Conservation (phyloP, 2,113 vertebrate species). For the Phycodurus eques region DNA sequence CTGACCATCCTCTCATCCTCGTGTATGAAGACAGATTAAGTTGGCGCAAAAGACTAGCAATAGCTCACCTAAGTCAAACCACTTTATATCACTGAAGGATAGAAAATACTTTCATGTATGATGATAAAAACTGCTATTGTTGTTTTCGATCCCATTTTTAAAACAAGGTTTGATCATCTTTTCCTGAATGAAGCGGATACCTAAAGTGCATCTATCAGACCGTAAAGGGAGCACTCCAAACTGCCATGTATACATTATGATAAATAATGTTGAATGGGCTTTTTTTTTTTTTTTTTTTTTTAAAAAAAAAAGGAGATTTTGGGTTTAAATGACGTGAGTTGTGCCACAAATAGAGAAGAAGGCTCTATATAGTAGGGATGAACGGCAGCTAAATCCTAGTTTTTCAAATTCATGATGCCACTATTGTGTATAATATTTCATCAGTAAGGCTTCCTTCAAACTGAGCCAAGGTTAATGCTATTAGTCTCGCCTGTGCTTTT, state of each 20-base stretch:
- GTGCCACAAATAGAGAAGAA: no score
- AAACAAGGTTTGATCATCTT: not conserved
- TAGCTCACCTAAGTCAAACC: conserved; percentile 41
- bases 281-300: no score
- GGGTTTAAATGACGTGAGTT: no score
- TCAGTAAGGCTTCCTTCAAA: conserved; percentile 3
- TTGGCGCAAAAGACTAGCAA: conserved; percentile 46
- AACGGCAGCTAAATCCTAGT: not conserved
- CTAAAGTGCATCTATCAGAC: no score
- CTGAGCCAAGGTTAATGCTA: conserved; percentile 6
- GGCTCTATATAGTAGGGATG: not conserved
- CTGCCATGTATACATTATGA: no score
- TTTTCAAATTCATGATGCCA: not conserved
- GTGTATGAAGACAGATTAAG: conserved; percentile 65
- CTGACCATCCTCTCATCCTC: conserved; percentile 57
- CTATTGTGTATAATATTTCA: not conserved
- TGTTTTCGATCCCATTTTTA: not conserved
- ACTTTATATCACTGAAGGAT: conserved; percentile 30
- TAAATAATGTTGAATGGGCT: no score
- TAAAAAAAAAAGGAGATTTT: no score
- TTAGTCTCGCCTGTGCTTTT: conserved; percentile 5
- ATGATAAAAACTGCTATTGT: not conserved
- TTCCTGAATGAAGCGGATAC: not conserved
- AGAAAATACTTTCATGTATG: not conserved
- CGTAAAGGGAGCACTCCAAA: no score